Evolutionary conservation across 2,797 vertebrate genomes (phyloP).

Genomic region (Aulostomus chinensis): DNA sequence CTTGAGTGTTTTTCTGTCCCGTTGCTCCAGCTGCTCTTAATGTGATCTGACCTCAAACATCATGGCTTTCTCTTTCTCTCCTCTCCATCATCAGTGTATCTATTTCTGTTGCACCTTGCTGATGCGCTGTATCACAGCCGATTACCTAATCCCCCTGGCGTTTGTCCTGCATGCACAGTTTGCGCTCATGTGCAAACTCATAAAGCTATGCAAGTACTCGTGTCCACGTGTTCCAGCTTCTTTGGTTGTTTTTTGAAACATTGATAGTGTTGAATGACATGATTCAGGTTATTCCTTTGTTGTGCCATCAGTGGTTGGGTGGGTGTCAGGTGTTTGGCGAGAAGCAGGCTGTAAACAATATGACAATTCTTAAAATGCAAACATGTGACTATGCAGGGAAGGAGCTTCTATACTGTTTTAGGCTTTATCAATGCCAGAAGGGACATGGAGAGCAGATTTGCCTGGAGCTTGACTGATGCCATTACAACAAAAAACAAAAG

Average conservation of each 20-base stretch:
- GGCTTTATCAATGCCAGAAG: no score
- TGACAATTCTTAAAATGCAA: background rate
- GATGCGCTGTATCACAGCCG: constrained; percentile 48
- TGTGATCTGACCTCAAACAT: constrained; percentile 47
- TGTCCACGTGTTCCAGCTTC: background rate
- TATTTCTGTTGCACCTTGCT: constrained; percentile 58
- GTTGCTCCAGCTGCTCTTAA: constrained; percentile 42
- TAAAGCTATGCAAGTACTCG: background rate
- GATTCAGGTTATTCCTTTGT: no score
- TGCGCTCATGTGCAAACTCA: constrained; percentile 12
- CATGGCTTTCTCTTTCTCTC: constrained; percentile 12
- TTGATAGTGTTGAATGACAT: no score
- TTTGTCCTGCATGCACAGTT: constrained; percentile 6
- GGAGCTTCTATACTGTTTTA: no score
- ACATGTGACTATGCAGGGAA: background rate
- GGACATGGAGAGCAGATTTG: background rate
- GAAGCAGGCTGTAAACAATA: background rate
- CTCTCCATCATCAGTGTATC: constrained; percentile 46
- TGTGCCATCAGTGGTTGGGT: no score
- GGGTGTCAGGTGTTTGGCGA: background rate
- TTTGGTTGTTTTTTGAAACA: background rate
- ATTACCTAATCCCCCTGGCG: constrained; percentile 62
- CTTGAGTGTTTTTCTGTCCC: constrained; percentile 8
- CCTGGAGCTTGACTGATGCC: background rate
- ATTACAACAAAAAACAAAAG: background rate